Percentiles rank a stretch among this genome's conserved stretches.
phyloP scores from a whole-genome alignment of 2,797 vertebrate genomes.

The Acrossocheilus fasciatus region DNA sequence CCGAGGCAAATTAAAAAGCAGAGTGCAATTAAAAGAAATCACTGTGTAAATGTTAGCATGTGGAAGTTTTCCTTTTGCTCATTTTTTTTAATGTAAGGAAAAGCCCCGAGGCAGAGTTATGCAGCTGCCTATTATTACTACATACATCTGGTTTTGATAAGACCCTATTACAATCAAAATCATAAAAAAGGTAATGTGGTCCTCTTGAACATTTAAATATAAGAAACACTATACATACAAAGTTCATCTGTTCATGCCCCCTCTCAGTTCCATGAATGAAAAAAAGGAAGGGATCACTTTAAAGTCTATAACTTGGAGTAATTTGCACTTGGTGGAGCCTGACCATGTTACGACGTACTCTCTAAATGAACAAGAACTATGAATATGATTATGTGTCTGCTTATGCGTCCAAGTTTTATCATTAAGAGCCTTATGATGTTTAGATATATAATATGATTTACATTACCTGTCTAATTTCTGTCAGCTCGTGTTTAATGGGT shows the following conservation, averaged over 20 bases:
- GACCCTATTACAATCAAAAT: constrained; percentile 86
- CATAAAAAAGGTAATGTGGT: constrained; percentile 82
- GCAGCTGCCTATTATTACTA: constrained; percentile 85
- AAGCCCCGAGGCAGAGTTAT: constrained; percentile 74
- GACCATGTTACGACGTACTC: constrained; percentile 31
- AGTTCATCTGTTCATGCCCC: constrained; percentile 70
- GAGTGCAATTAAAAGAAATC: constrained; percentile 88
- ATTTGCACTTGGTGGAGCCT: constrained; percentile 53
- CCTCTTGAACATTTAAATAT: constrained; percentile 78
- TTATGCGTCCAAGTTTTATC: background rate
- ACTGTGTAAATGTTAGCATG: constrained; percentile 90
- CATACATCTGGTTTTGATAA: constrained; percentile 86
- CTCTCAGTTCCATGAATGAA: constrained; percentile 66
- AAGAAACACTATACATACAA: constrained; percentile 70
- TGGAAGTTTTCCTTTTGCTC: constrained; percentile 80
- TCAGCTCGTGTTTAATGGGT: constrained; percentile 13
- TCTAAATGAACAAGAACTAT: constrained; percentile 45
- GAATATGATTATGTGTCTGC: constrained; percentile 23
- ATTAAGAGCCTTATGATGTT: background rate
- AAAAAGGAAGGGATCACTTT: constrained; percentile 57
- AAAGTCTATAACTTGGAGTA: constrained; percentile 49
- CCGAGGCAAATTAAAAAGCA: constrained; percentile 86
- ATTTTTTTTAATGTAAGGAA: constrained; percentile 77
- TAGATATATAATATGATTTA: background rate
- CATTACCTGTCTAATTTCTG: background rate